These are phyloP conservation scores for Acrobasis consociella DNA, from an alignment of 2,888 invertebrate genomes.

Conservation along the genomic window DNA sequence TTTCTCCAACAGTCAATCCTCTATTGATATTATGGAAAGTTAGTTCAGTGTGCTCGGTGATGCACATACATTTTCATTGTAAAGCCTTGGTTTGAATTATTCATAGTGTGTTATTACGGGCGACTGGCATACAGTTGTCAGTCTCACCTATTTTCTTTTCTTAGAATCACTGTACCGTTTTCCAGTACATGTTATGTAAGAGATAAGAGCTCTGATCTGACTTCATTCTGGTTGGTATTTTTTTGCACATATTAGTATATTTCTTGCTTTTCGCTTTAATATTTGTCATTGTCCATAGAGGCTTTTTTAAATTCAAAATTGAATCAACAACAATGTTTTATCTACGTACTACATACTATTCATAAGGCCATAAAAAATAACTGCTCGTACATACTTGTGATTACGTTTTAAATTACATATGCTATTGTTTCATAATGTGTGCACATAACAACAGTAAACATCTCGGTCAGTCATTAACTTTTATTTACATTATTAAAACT, in stretches of 20 bases:
- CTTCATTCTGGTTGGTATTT: not conserved
- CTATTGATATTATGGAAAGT: slow-evolving; percentile 56
- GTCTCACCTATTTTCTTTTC: slow-evolving; percentile 65
- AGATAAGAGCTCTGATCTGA: slow-evolving; percentile 14
- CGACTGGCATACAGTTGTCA: slow-evolving; percentile 39
- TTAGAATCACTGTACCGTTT: slow-evolving; percentile 43
- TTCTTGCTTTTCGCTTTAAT: not conserved
- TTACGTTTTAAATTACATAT: not conserved
- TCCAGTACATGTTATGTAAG: slow-evolving; percentile 35
- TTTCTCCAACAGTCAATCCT: slow-evolving; percentile 29
- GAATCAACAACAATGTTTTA: too few species aligned
- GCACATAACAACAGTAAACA: not conserved
- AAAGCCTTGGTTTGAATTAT: slow-evolving; percentile 61
- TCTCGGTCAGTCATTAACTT: not conserved
- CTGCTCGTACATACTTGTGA: not conserved
- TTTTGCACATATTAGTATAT: not conserved
- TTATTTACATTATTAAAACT: not conserved
- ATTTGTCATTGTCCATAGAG: too few species aligned
- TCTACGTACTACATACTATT: not conserved
- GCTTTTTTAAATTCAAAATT: too few species aligned
- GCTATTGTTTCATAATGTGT: slow-evolving; percentile 2
- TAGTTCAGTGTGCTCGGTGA: slow-evolving; percentile 35
- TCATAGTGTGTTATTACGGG: slow-evolving; percentile 60
- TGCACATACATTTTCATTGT: slow-evolving; percentile 54
- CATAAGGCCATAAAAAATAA: not conserved